Base-by-base conservation (phyloP, 2,888 invertebrate species). In the Caradrina clavipalpis region DNA sequence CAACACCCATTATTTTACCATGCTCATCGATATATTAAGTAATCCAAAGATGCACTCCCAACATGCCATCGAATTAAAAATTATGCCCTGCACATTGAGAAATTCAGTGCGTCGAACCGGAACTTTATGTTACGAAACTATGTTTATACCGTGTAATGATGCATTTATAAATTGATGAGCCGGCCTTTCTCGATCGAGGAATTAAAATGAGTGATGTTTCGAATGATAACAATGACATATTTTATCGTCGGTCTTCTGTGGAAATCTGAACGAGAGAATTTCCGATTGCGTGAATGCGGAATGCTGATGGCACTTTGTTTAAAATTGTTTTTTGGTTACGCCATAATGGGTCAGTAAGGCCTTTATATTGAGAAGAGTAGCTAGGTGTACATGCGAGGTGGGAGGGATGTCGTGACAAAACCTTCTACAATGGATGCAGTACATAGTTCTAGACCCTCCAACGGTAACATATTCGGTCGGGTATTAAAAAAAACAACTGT, bases 121-220 rank as follows among this genome's bases (percentile, higher is more conserved):
- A 88, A 76, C 71, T 69, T 79, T 65, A 71, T 66, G 56, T 83
- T 79, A 73, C 74, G 71, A 68, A 82, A 86, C 78, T 74, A 50
- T 91, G 87, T 91, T 89, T 89, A 79, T 74, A 87, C 86, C 80
- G 81, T 86, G 89, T 92, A 93, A 93, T 93, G 92, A 92, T 88
- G 87, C 87, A 88, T 91, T 93, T 92, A 91, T 89, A 89, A 93
- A 92, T 93, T 92, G 92, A 92, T 91, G 92, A 88, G 81, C 78
- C 70, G 78, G 68, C 80, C 78, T 88, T 87, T 86, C 88, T 83
- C 84, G 87, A 88, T 88, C 81, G 79, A 82, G 88, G 87, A 90
- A 92, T 92, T 92, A 93, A 91, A 92, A 90, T 93, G 93, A 93
- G 91, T 91, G 93, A 93, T 93, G 91, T 86, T 90, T 82, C 76